phyloP scores from a whole-genome alignment of 2,113 vertebrate genomes.

The Rhinogobius similis region DNA sequence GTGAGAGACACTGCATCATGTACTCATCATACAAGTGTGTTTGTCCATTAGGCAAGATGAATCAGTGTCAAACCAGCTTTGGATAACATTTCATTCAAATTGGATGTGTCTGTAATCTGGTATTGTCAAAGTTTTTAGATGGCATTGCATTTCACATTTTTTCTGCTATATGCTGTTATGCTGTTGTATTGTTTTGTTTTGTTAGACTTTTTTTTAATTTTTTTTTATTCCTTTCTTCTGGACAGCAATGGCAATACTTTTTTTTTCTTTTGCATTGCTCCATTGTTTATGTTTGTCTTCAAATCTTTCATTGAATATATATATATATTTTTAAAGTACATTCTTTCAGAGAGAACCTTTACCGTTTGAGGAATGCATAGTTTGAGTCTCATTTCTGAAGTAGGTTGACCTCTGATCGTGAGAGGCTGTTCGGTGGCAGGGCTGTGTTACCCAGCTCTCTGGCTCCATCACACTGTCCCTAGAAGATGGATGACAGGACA shows the following conservation, averaged over 20 bases:
- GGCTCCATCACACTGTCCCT: conserved; percentile 17
- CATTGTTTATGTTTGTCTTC: neutral
- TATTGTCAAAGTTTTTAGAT: neutral
- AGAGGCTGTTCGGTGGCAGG: neutral
- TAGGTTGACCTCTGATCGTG: neutral
- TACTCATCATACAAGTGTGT: neutral
- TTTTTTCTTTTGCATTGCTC: neutral
- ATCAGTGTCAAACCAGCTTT: conserved; percentile 10
- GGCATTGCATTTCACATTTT: neutral
- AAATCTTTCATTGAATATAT: neutral
- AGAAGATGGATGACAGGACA: conserved; percentile 33
- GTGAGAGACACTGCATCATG: conserved; percentile 17
- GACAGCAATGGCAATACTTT: neutral
- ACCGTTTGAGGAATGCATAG: neutral
- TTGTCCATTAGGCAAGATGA: conserved; percentile 7
- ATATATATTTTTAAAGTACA: no score
- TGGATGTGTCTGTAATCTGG: neutral
- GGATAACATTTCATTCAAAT: neutral
- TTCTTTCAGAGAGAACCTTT: neutral
- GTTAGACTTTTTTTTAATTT: no score
- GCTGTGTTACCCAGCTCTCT: conserved; percentile 16
- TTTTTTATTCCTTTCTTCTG: neutral
- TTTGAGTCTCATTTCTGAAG: neutral
- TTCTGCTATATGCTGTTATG: neutral
- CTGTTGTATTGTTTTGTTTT: neutral